Evolutionary conservation across 2,113 vertebrate species (phyloP).

Genomic region (Ovis canadensis): DNA sequence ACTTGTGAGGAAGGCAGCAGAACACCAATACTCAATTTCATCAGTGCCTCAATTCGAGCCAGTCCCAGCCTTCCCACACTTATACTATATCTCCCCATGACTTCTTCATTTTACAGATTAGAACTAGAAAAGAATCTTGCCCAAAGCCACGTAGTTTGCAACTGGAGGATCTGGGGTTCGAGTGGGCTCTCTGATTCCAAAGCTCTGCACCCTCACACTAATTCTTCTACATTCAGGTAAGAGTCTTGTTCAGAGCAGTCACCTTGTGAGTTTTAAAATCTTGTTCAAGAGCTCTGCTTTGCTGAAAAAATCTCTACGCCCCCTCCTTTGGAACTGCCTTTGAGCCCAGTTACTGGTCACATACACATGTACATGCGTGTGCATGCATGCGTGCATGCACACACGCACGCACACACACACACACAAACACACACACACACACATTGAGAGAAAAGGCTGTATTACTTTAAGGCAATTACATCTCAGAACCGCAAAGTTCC

Average conservation of each 20-base stretch:
- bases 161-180: neutral
- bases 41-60: too few relatives aligned
- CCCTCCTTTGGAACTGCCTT: neutral
- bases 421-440: neutral
- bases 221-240: neutral
- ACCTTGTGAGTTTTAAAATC: neutral
- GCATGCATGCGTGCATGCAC: fast-evolving
- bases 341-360: neutral
- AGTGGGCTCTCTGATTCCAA: neutral
- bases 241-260: neutral
- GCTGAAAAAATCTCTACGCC: neutral
- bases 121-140: neutral
- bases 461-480: neutral
- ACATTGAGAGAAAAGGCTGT: neutral
- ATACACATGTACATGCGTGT: neutral
- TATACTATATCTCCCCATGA: neutral
- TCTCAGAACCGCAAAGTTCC: neutral
- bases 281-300: neutral
- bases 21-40: neutral
- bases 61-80: neutral
- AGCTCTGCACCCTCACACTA: neutral
- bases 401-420: neutral
- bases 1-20: neutral
- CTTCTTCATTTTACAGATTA: neutral
- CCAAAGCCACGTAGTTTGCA: neutral